phyloP scores from a whole-genome alignment of 1,140 invertebrate genomes.

The Saccostrea echinata region DNA sequence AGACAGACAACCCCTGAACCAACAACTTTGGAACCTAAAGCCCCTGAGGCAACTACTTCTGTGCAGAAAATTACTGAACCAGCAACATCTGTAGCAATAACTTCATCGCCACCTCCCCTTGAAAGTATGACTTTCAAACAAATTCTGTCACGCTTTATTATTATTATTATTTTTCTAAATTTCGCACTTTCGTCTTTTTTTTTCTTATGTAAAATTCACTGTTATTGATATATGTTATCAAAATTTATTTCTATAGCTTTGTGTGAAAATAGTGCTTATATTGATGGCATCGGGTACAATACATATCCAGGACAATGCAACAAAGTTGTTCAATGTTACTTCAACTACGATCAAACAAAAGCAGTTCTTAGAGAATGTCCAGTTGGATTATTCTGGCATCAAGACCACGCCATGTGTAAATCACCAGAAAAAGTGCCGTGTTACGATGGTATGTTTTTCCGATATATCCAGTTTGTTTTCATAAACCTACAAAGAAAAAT shows the following conservation, averaged over 20 bases:
- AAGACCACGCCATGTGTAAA: constrained; percentile 44
- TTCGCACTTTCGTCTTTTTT: too few relatives aligned
- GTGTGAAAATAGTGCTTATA: constrained; percentile 34
- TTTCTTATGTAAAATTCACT: background rate
- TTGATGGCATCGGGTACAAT: constrained; percentile 47
- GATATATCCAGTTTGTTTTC: background rate
- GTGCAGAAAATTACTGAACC: too few relatives aligned
- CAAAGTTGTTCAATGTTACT: constrained; percentile 47
- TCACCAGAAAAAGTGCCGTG: constrained; percentile 47
- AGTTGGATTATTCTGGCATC: constrained; percentile 51
- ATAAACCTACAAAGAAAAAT: too few relatives aligned
- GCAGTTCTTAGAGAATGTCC: constrained; percentile 46
- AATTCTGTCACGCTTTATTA: background rate
- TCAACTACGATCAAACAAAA: background rate
- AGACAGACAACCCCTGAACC: background rate
- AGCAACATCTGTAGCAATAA: background rate
- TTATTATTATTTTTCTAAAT: too few relatives aligned
- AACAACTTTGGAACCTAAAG: background rate
- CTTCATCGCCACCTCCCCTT: background rate
- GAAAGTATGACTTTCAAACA: constrained; percentile 6
- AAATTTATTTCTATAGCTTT: constrained; percentile 29
- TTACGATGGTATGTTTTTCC: constrained; percentile 40
- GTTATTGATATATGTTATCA: background rate
- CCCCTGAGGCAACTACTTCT: background rate
- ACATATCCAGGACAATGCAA: constrained; percentile 48